Evolutionary conservation across 1,140 invertebrate species (phyloP).

Genomic region (Ceratoteleas bidentatus): DNA sequence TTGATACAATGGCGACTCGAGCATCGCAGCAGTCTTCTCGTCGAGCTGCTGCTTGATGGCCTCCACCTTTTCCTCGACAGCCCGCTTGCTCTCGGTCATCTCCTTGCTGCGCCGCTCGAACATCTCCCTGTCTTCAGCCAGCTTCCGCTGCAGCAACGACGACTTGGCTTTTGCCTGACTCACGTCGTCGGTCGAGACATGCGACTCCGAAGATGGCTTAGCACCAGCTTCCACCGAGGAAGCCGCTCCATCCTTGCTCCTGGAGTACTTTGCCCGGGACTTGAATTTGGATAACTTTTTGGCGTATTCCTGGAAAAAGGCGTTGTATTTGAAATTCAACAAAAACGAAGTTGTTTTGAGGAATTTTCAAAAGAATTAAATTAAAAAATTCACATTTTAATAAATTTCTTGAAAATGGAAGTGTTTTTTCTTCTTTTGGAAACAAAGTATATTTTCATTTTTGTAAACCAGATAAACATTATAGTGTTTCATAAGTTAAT

Average conservation of each 20-base stretch:
- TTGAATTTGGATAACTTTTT: conserved; percentile 78
- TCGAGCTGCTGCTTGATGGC: conserved; percentile 78
- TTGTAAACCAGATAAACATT: too few relatives aligned
- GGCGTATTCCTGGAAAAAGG: conserved; percentile 74
- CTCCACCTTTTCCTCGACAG: conserved; percentile 78
- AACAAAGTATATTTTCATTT: too few relatives aligned
- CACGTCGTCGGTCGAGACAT: conserved; percentile 69
- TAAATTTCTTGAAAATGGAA: too few relatives aligned
- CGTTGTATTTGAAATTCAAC: too few relatives aligned
- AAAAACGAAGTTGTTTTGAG: neutral
- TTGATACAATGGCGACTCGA: conserved; percentile 65
- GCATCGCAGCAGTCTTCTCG: conserved; percentile 66
- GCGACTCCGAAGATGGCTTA: conserved; percentile 56
- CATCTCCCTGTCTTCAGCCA: conserved; percentile 78
- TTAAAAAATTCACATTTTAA: too few relatives aligned
- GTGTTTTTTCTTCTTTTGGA: too few relatives aligned
- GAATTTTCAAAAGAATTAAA: neutral
- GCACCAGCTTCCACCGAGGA: conserved; percentile 67
- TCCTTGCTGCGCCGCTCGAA: conserved; percentile 78
- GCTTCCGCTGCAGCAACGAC: conserved; percentile 77
- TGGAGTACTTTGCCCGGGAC: conserved; percentile 74
- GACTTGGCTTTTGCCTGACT: conserved; percentile 78
- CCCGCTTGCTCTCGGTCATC: conserved; percentile 77
- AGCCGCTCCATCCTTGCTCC: conserved; percentile 68
- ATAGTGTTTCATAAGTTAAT: too few relatives aligned